Evolutionary conservation across 2,113 vertebrate genomes (phyloP).

Genomic region (Todiramphus saurophagus): DNA sequence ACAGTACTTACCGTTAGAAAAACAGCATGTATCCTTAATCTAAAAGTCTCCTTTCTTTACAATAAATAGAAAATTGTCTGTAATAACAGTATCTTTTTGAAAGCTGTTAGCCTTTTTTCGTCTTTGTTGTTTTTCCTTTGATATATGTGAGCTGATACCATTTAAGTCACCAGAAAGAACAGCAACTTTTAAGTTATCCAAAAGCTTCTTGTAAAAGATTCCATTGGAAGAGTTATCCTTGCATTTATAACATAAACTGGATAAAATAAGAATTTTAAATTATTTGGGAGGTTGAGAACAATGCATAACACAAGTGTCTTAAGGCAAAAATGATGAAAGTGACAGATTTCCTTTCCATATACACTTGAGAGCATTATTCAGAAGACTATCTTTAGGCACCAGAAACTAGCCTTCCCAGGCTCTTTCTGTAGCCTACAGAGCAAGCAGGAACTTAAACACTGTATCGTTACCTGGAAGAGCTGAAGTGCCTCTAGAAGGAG

Average conservation of each 20-base stretch:
- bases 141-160: neutral
- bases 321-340: neutral
- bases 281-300: neutral
- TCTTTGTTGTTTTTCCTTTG: conserved; percentile 19
- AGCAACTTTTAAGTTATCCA: conserved; percentile 58
- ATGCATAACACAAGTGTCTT: neutral
- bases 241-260: conserved; percentile 70
- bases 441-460: neutral
- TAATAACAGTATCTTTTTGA: conserved; percentile 51
- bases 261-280: conserved; percentile 7
- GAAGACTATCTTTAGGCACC: neutral
- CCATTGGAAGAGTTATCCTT: conserved; percentile 41
- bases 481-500: neutral
- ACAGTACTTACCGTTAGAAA: neutral
- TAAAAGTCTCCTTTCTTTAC: neutral
- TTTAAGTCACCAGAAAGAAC: conserved; percentile 9
- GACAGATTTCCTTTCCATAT: neutral
- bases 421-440: neutral
- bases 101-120: conserved; percentile 51
- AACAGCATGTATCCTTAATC: neutral
- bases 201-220: conserved; percentile 68
- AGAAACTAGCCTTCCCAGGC: neutral
- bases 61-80: conserved; percentile 8
- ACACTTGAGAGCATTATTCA: neutral
- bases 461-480: neutral